phyloP scores from a whole-genome alignment of 2,888 invertebrate species.

The Scaptomyza reducta region DNA sequence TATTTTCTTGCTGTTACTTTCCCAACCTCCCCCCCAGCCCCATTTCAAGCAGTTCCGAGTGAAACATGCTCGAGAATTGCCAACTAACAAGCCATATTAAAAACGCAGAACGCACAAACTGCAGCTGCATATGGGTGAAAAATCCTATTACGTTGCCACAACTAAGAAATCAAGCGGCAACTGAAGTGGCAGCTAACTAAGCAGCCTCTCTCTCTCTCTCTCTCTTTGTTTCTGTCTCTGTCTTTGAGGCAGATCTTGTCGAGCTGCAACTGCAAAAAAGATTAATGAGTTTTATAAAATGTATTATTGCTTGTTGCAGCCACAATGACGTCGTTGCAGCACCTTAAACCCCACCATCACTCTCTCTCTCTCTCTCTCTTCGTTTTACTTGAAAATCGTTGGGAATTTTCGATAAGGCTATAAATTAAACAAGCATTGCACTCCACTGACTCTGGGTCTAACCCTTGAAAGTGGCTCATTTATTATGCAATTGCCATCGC shows the following conservation, averaged over 20 bases:
- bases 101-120: constrained; percentile 52
- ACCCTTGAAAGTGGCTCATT: constrained; percentile 64
- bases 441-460: constrained; percentile 8
- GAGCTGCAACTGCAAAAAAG: constrained; percentile 60
- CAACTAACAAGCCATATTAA: constrained; percentile 76
- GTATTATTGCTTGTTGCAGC: constrained; percentile 72
- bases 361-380: not conserved
- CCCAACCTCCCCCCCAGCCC: no score
- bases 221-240: no score
- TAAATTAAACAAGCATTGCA: constrained; percentile 58
- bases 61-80: constrained; percentile 51
- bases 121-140: constrained; percentile 36
- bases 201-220: constrained; percentile 5
- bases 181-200: constrained; percentile 46
- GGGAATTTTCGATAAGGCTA: constrained; percentile 73
- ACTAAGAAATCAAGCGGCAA: constrained; percentile 63
- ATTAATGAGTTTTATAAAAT: constrained; percentile 78
- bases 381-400: constrained; percentile 31
- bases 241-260: constrained; percentile 11
- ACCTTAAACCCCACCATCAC: constrained; percentile 12
- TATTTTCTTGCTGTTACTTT: constrained; percentile 4
- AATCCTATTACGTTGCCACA: constrained; percentile 77
- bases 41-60: not conserved
- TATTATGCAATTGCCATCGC: constrained; percentile 72
- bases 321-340: constrained; percentile 54